These are phyloP conservation scores for Zophobas atratus DNA, from an alignment of 1,140 invertebrate species.

Conservation along the genomic window DNA sequence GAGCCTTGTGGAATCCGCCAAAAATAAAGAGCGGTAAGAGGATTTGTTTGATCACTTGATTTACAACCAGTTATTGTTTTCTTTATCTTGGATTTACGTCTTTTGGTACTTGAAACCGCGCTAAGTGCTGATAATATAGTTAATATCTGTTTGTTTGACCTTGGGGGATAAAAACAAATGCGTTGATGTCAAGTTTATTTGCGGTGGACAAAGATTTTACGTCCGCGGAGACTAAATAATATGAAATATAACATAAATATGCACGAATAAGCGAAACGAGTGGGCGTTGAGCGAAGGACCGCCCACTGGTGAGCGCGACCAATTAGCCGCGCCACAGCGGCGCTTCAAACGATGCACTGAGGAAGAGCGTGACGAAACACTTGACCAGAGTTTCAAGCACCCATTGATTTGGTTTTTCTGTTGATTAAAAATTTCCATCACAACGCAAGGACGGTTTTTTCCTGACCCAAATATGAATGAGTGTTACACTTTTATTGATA, in stretches of 20 bases:
- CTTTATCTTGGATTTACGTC: slow-evolving; percentile 26
- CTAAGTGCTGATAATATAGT: background rate
- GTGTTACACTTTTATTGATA: background rate
- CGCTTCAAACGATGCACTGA: too few relatives aligned
- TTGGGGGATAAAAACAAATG: slow-evolving; percentile 7
- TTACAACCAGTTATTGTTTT: background rate
- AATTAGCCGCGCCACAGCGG: too few relatives aligned
- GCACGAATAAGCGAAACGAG: too few relatives aligned
- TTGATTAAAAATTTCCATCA: too few relatives aligned
- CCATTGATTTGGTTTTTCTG: too few relatives aligned
- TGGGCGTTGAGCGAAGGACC: too few relatives aligned
- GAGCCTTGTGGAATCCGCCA: slow-evolving; percentile 50
- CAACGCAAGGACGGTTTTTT: too few relatives aligned
- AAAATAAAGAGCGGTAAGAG: slow-evolving; percentile 50
- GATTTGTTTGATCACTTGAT: slow-evolving; percentile 6
- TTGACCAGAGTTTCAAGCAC: too few relatives aligned
- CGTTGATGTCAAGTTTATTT: background rate
- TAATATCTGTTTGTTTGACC: slow-evolving; percentile 28
- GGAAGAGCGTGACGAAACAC: too few relatives aligned
- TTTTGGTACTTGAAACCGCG: background rate
- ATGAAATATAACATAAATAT: too few relatives aligned
- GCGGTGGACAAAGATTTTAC: background rate
- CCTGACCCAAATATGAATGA: background rate
- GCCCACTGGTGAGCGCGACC: too few relatives aligned
- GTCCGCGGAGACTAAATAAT: too few relatives aligned